Conservation (phyloP, 1,140 invertebrate genomes). For the Chlorops oryzae region DNA sequence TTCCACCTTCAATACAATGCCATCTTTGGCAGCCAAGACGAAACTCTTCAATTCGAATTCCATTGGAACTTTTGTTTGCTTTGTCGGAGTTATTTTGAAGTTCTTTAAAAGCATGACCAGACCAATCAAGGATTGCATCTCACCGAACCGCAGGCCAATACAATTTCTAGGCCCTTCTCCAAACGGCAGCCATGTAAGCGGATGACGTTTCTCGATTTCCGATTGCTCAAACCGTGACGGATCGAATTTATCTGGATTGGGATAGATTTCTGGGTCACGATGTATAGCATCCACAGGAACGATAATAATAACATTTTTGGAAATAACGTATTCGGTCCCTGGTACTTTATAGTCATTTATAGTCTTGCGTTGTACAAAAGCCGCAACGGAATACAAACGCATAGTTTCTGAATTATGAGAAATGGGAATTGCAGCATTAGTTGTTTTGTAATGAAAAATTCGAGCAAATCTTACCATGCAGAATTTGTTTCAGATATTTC, state of each 20-base stretch:
- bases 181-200: slow-evolving; percentile 60
- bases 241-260: slow-evolving; percentile 54
- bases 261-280: slow-evolving; percentile 51
- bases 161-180: slow-evolving; percentile 62
- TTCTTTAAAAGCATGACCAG: slow-evolving; percentile 28
- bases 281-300: slow-evolving; percentile 54
- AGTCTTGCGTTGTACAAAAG: slow-evolving; percentile 29
- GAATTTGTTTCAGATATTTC: slow-evolving; percentile 53
- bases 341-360: slow-evolving; percentile 33
- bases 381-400: slow-evolving; percentile 48
- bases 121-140: slow-evolving; percentile 28
- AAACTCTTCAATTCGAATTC: slow-evolving; percentile 45
- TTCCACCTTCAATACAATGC: slow-evolving; percentile 26
- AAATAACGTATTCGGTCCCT: slow-evolving; percentile 32
- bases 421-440: slow-evolving; percentile 48
- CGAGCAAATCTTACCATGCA: slow-evolving; percentile 39
- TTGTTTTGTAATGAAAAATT: slow-evolving; percentile 42
- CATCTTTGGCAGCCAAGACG: slow-evolving; percentile 42
- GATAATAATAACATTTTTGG: slow-evolving; percentile 47
- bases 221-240: slow-evolving; percentile 58
- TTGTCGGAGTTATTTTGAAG: slow-evolving; percentile 40
- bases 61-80: slow-evolving; percentile 43
- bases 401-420: slow-evolving; percentile 47
- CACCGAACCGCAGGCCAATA: slow-evolving; percentile 48
- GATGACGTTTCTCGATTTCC: slow-evolving; percentile 49